phyloP scores from a whole-genome alignment of 2,797 vertebrate species.

The Propithecus deckenii region DNA sequence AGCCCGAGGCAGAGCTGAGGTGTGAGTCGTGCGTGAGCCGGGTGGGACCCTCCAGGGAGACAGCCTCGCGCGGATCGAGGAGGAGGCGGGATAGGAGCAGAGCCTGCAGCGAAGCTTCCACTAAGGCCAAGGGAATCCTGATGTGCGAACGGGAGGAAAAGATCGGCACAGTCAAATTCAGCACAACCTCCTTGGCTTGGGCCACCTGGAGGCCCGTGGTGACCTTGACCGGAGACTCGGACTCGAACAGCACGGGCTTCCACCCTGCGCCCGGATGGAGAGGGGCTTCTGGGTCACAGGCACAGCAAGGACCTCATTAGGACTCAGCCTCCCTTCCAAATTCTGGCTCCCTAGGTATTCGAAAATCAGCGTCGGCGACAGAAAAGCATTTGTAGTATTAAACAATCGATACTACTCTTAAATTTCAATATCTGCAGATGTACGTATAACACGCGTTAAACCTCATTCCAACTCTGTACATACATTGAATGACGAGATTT shows the following conservation, averaged over 20 bases:
- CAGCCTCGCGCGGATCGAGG: background rate
- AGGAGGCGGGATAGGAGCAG: background rate
- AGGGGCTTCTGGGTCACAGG: background rate
- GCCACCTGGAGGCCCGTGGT: background rate
- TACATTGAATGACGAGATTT: too few relatives aligned
- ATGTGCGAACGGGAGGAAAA: background rate
- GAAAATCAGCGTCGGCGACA: background rate
- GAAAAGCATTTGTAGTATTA: conserved; percentile 23
- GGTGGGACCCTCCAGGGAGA: background rate
- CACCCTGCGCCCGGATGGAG: background rate
- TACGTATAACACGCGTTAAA: background rate
- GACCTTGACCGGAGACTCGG: background rate
- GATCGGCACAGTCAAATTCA: background rate
- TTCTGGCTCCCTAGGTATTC: background rate
- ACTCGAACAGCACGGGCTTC: background rate
- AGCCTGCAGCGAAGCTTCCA: background rate
- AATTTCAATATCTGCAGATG: background rate
- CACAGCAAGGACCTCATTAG: background rate
- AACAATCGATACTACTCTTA: background rate
- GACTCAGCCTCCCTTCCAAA: background rate
- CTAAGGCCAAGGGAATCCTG: background rate
- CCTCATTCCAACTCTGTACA: background rate
- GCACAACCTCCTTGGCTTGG: background rate
- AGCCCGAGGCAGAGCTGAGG: background rate
- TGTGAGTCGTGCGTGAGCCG: background rate